These are phyloP conservation scores for Aleiodes sp. DNA, from an alignment of 1,140 invertebrate genomes.

Conservation along the genomic window DNA sequence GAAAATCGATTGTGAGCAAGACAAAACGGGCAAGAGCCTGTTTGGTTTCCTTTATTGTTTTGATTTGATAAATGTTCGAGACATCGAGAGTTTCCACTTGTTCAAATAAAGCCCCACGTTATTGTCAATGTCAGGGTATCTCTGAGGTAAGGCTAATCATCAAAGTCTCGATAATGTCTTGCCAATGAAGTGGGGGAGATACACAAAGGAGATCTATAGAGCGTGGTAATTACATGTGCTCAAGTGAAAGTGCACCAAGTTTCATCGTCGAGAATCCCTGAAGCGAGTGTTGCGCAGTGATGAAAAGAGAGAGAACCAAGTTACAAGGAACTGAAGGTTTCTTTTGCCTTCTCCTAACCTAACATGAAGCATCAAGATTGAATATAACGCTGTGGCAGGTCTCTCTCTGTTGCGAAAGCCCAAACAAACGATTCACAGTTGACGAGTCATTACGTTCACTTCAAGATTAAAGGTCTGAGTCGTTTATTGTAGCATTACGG, in stretches of 20 bases:
- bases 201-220: constrained; percentile 6
- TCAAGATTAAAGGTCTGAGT: constrained; percentile 7
- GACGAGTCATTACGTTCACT: constrained; percentile 2
- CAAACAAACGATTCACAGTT: constrained; percentile 5
- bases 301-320: not conserved
- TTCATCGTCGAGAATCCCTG: constrained; percentile 12
- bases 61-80: too few relatives aligned
- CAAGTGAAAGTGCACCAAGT: constrained; percentile 36
- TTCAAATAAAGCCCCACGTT: not conserved
- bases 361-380: not conserved
- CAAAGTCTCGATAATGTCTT: not conserved
- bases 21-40: not conserved
- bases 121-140: constrained; percentile 8
- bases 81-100: not conserved
- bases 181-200: too few relatives aligned
- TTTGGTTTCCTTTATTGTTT: not conserved
- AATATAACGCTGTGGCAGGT: constrained; percentile 1
- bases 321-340: not conserved
- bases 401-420: not conserved
- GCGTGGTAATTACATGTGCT: constrained; percentile 32
- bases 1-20: not conserved
- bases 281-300: constrained; percentile 4
- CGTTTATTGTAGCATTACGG: constrained; percentile 2
- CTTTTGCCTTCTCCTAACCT: not conserved
- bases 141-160: not conserved